Evolutionary conservation across 2,888 invertebrate species (phyloP), one percentile per base, ranked within the genome.

Genomic region (Synergus gifuensis): DNA sequence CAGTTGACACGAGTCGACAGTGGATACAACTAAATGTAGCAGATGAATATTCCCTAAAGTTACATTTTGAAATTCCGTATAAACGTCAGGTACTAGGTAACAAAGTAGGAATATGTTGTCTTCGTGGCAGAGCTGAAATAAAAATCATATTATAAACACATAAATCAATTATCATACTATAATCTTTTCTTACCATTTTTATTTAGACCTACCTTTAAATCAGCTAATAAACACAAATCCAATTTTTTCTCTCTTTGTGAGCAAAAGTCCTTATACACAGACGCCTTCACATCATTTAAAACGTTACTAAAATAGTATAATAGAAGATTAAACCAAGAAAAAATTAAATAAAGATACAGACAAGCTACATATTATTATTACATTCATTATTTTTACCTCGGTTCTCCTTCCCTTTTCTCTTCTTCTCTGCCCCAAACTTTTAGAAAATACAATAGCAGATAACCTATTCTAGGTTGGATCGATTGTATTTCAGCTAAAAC

Each of bases 71-170:
- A 98, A 98, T 92, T 97, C 97, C 90, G 96, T 95, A 93, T 97
- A 99, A 82, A 98, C 94, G 91, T 98, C 98, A 76, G 98, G 98
- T 91, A 99, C 95, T 87, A 99, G 94, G 95, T 97, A 98, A 89
- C 98, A 96, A 92, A 98, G 95, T 91, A 98, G 94, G 89, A 96
- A 95, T 76, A 97, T 95, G 93, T 98, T 98, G 91, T 96, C 96
- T 91, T 97, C 96, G 92, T 98, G 98, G 91, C 98, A 97, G 83
- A 96, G 94, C 94, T 94, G 89, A 42, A 92, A 90, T 76, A 84
- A 79, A 62, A 77, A 54, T 36, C n/a, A 67, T 63, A 44, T 78
- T 28, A 22, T 18, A 22, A 36, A 5, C 7, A 36, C 36, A 36
- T 36, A 36, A 36, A 7, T 4, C 14, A 44, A 63, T n/a, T 63